These are phyloP conservation scores for Camponotus pennsylvanicus DNA, from an alignment of 1,140 invertebrate genomes.

Conservation along the genomic window DNA sequence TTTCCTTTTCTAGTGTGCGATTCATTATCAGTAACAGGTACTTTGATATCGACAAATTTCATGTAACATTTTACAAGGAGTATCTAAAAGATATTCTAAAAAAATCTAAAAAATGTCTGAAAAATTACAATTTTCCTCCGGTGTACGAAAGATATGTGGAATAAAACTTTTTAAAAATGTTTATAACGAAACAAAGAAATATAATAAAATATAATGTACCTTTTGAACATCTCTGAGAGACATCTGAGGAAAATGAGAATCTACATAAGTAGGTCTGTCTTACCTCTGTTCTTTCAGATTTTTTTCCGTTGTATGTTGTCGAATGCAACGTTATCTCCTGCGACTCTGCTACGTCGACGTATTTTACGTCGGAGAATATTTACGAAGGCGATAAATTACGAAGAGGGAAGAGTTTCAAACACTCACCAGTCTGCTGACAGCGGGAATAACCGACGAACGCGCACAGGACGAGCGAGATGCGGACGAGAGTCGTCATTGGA, in stretches of 20 bases:
- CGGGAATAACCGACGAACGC: not conserved
- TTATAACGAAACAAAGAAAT: not conserved
- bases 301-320: not conserved
- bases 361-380: not conserved
- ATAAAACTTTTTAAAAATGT: not conserved
- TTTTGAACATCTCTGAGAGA: not conserved
- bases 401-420: too few species aligned
- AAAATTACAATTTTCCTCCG: not conserved
- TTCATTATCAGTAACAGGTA: not conserved
- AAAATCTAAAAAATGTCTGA: not conserved
- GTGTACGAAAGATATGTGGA: not conserved
- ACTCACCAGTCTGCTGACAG: constrained; percentile 50
- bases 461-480: not conserved
- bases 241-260: not conserved
- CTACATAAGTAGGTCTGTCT: not conserved
- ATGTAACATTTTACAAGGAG: not conserved
- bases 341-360: not conserved
- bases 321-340: not conserved
- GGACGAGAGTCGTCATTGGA: constrained; percentile 30
- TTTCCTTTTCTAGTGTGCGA: not conserved
- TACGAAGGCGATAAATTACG: not conserved
- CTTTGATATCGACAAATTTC: not conserved
- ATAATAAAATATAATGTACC: too few species aligned
- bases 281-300: too few species aligned
- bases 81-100: not conserved